Conservation (phyloP, 2,888 invertebrate species). For the Heliothis peltigera region DNA sequence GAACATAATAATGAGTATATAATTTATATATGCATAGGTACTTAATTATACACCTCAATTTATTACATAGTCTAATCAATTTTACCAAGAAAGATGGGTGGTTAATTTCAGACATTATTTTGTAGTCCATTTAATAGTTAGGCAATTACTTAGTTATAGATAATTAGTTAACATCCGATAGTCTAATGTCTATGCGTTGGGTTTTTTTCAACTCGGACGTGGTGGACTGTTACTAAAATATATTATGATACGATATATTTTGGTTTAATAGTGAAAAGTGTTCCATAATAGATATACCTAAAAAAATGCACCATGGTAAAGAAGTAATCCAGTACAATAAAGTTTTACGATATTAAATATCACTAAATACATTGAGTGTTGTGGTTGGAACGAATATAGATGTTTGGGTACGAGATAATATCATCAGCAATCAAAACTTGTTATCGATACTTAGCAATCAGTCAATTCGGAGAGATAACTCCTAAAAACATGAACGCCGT, state of each 20-base stretch:
- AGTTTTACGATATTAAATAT: neutral
- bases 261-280: too few species aligned
- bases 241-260: too few species aligned
- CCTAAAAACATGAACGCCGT: constrained; percentile 23
- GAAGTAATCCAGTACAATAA: neutral
- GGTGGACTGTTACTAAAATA: too few species aligned
- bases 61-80: constrained; percentile 4
- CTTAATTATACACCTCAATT: neutral
- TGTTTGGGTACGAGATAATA: constrained; percentile 34
- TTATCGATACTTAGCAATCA: constrained; percentile 54
- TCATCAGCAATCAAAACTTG: constrained; percentile 37
- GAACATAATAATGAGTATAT: neutral
- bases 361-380: too few species aligned
- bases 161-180: too few species aligned
- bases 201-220: too few species aligned
- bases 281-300: too few species aligned
- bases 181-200: too few species aligned
- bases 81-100: constrained; percentile 3
- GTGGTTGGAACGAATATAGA: constrained; percentile 3
- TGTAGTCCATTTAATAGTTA: neutral
- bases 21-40: too few species aligned
- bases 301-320: too few species aligned
- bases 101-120: neutral
- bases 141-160: neutral
- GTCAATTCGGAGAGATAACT: constrained; percentile 55